Evolutionary conservation across 2,888 invertebrate genomes (phyloP), one percentile per base, ranked within the genome.

Genomic region (Dryadula phaetusa): DNA sequence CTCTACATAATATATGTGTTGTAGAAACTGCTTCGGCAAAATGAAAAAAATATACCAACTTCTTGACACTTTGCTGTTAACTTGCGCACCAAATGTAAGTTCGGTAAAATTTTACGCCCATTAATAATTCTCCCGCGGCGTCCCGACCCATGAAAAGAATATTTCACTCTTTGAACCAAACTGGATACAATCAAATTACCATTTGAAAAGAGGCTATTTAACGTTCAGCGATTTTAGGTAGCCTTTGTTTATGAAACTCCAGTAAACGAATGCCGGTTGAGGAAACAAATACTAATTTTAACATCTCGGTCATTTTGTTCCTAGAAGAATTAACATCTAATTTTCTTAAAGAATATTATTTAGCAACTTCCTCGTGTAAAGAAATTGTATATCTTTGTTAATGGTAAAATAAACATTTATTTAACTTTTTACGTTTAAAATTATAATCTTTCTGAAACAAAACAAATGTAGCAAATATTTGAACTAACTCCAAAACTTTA

Each of bases 151-250:
- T 84, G 83, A 85, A 88, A 89, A 89, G 88, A 88, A 90, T 88
- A 88, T 89, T 88, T 88, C 83, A 86, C 85, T 88, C 88, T 87
- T 89, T 87, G 74, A 75, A 72, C 71, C 72, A 84, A 87, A 87
- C 85, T 84, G 87, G 85, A 86, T 86, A 87, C 87, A 88, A 90
- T 90, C 86, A 86, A 88, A 90, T 90, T 90, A 88, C 85, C 89
- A 90, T 90, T 84, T 90, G 86, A 89, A 90, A 86, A 82, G 78
- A 77, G 75, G 75, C 76, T 81, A 82, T 87, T 86, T 83, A 79
- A 84, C 82, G 79, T 78, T 83, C 82, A 86, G 83, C 82, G 82
- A 79, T 83, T 83, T 83, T 82, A 75, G 78, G 79, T 71, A 73
- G 77, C 82, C 63, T 81, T 84, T 85, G 82, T 85, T 70, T 70